Evolutionary conservation across 2,113 vertebrate genomes (phyloP), one percentile per base, ranked within the genome.

Genomic region (Muscicapa adusta): DNA sequence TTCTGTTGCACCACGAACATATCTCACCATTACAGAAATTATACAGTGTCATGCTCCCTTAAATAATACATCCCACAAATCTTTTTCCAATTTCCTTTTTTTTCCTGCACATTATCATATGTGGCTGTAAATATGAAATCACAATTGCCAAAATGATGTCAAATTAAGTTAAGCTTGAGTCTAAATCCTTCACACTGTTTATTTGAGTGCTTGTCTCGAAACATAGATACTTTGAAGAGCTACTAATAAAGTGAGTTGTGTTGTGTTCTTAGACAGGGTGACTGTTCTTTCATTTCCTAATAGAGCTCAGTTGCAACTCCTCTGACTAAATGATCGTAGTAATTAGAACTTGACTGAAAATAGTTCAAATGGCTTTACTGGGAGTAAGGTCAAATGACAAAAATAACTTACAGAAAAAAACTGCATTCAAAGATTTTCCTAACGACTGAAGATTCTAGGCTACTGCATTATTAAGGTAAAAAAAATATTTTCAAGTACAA

Each of bases 11-110:
- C 9, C 22, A 70, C 18, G 36, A 40, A 20, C 4, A 25, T 12
- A 51, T 40, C 18, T 84, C 9, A 33, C 11, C 8, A 29, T 45
- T 65, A 48, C 8, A n/a, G 24, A 78, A 78, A 61, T 68, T 24
- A 12, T 53, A 57, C 0, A 0, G 7, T 15, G 18, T 33, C 43
- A 31, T 13, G 8, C 13, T 53, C 14, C 11, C 31, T 65, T 68
- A 61, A 65, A 75, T 0, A 5, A 23, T 54, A 33, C 6, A 68
- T 36, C 8, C 34, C 22, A 72, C 9, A 9, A 65, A 45, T 26
- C 4, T 25, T 47, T 34, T 77, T 80, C 18, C 10, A 45, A 14
- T 68, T 50, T 18, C 6, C 3, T 26, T 51, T 54, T 60, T 60
- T 65, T 68, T n/a, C 6, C 34, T 48, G 8, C 31, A 43, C 19